These are phyloP conservation scores for Pardosa pseudoannulata DNA, from an alignment of 2,888 invertebrate genomes.

Conservation along the genomic window DNA sequence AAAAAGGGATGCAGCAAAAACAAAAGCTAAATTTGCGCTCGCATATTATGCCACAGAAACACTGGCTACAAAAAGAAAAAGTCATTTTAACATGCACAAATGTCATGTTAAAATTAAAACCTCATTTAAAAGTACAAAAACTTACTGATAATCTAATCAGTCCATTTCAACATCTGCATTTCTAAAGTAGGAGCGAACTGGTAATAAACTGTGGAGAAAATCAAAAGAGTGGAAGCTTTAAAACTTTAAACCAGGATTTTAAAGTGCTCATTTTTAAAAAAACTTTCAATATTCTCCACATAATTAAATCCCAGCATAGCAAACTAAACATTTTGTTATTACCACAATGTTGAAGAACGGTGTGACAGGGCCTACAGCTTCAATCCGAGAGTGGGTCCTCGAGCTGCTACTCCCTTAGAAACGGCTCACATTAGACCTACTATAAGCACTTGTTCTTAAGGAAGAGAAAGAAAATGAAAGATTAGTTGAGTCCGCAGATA, in stretches of 20 bases:
- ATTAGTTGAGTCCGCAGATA: conserved; percentile 66
- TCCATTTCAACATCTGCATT: conserved; percentile 65
- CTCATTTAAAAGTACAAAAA: conserved; percentile 63
- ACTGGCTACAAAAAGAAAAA: conserved; percentile 44
- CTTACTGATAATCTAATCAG: conserved; percentile 69
- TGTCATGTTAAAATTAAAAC: conserved; percentile 55
- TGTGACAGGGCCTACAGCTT: conserved; percentile 27
- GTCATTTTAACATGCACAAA: conserved; percentile 62
- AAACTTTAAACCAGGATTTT: conserved; percentile 4
- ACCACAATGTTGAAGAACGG: conserved; percentile 56
- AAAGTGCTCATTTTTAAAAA: conserved; percentile 18
- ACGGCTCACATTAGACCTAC: conserved; percentile 63
- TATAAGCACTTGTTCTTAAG: conserved; percentile 66
- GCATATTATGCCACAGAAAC: conserved; percentile 51
- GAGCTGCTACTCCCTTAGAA: conserved; percentile 56
- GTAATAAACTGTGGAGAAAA: conserved; percentile 73
- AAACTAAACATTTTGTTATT: conserved; percentile 71
- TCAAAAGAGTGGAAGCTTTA: conserved; percentile 61
- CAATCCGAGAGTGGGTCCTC: conserved; percentile 42
- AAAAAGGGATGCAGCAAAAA: conserved; percentile 54
- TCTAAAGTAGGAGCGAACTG: conserved; percentile 65
- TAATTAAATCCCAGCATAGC: conserved; percentile 69
- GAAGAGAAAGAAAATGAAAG: conserved; percentile 67
- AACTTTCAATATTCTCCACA: conserved; percentile 70
- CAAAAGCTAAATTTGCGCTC: conserved; percentile 50